These are phyloP conservation scores for Porites rus DNA, from an alignment of 92 coral and sea anemone genomes.

Conservation along the genomic window DNA sequence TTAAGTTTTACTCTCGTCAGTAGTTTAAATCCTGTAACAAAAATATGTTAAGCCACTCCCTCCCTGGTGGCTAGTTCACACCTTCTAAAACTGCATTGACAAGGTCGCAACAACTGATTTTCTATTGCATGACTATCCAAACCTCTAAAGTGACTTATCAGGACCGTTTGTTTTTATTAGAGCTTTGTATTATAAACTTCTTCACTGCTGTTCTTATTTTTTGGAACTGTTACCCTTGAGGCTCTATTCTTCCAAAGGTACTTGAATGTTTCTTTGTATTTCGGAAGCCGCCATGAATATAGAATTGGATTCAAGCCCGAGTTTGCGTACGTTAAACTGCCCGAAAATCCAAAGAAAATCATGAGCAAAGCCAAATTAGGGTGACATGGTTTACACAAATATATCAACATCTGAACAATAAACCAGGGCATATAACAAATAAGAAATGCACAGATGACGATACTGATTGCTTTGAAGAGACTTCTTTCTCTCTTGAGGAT, in stretches of 20 bases:
- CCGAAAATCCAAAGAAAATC: slow-evolving; percentile 11
- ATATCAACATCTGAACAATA: slow-evolving; percentile 13
- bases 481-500: neutral
- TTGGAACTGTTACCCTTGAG: neutral
- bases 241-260: neutral
- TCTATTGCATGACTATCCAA: no score
- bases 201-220: neutral
- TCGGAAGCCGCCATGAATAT: slow-evolving; percentile 41
- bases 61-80: no score
- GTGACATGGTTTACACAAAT: slow-evolving; percentile 7
- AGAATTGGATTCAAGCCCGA: slow-evolving; percentile 31
- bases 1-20: no score
- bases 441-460: slow-evolving; percentile 3
- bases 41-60: no score
- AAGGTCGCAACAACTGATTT: no score
- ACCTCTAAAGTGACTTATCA: no score
- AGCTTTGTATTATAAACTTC: neutral
- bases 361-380: slow-evolving; percentile 20
- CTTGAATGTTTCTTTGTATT: slow-evolving; percentile 30
- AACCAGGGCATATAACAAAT: slow-evolving; percentile 37
- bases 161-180: neutral
- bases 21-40: no score
- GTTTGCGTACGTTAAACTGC: slow-evolving; percentile 11
- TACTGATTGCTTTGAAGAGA: slow-evolving; percentile 10
- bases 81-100: no score